These are phyloP conservation scores for Nomada fabriciana DNA, from an alignment of 2,888 invertebrate genomes.

Conservation along the genomic window DNA sequence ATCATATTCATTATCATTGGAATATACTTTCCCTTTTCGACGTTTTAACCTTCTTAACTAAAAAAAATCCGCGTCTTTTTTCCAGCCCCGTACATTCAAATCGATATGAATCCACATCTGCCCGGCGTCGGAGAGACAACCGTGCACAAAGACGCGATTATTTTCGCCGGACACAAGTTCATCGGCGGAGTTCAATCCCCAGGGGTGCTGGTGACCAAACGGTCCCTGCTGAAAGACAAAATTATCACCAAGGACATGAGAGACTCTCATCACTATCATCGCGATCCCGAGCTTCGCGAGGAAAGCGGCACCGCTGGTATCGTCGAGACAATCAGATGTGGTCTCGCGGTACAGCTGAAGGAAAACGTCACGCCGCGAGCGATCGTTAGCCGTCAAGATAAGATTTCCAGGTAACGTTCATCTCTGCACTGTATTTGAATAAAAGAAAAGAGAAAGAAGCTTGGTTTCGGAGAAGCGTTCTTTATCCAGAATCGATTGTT, in stretches of 20 bases:
- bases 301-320: constrained; percentile 92
- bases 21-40: background rate
- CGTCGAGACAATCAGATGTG: constrained; percentile 93
- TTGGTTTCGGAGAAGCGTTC: background rate
- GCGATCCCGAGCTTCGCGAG: constrained; percentile 88
- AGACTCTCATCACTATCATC: constrained; percentile 81
- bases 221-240: constrained; percentile 85
- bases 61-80: background rate
- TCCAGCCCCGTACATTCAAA: constrained; percentile 89
- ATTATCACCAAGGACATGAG: constrained; percentile 80
- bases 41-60: constrained; percentile 12
- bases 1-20: background rate
- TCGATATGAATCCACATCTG: constrained; percentile 94
- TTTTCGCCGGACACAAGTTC: constrained; percentile 96
- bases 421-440: background rate
- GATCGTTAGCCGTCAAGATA: constrained; percentile 90
- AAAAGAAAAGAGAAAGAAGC: background rate
- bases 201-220: constrained; percentile 87
- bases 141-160: constrained; percentile 94
- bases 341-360: constrained; percentile 94
- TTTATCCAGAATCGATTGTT: constrained; percentile 5
- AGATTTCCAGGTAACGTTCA: constrained; percentile 88
- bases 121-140: constrained; percentile 89
- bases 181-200: constrained; percentile 96
- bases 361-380: constrained; percentile 91